phyloP scores from a whole-genome alignment of 2,888 invertebrate genomes.

The Trichopria drosophilae region DNA sequence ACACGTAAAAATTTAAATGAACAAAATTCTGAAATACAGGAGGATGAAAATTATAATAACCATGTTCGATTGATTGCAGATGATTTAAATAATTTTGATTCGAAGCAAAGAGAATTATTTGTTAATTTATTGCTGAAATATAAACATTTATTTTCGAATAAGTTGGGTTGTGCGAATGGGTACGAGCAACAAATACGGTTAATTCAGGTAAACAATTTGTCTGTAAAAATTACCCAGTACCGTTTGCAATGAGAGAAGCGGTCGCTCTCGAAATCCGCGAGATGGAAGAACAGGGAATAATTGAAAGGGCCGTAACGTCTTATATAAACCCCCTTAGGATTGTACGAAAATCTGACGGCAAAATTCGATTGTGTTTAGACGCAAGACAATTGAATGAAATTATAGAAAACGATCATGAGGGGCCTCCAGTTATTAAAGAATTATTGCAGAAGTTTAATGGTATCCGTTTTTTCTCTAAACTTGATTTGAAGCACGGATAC shows the following conservation, averaged over 20 bases:
- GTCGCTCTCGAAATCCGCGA: constrained; percentile 25
- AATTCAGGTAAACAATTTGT: constrained; percentile 27
- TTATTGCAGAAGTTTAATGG: constrained; percentile 20
- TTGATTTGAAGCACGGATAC: too few relatives aligned
- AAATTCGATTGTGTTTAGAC: constrained; percentile 41
- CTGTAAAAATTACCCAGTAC: too few relatives aligned
- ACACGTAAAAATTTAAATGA: too few relatives aligned
- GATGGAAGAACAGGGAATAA: constrained; percentile 40
- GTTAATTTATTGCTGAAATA: not conserved
- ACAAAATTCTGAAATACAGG: too few relatives aligned
- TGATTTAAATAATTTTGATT: too few relatives aligned
- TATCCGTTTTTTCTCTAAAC: constrained; percentile 23
- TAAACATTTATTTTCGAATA: constrained; percentile 29
- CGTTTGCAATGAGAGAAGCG: not conserved
- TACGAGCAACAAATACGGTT: constrained; percentile 41
- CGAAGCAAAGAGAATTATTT: not conserved
- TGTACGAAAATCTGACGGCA: constrained; percentile 39
- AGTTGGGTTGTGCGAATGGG: constrained; percentile 28
- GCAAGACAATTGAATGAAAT: too few relatives aligned
- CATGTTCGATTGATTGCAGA: too few relatives aligned
- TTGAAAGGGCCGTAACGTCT: too few relatives aligned
- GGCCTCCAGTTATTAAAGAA: constrained; percentile 27
- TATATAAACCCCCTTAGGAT: constrained; percentile 42
- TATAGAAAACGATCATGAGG: too few relatives aligned
- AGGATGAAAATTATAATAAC: too few relatives aligned